Evolutionary conservation across 2,113 vertebrate species (phyloP), one percentile per base, ranked within the genome.

Genomic region (Pungitius pungitius): DNA sequence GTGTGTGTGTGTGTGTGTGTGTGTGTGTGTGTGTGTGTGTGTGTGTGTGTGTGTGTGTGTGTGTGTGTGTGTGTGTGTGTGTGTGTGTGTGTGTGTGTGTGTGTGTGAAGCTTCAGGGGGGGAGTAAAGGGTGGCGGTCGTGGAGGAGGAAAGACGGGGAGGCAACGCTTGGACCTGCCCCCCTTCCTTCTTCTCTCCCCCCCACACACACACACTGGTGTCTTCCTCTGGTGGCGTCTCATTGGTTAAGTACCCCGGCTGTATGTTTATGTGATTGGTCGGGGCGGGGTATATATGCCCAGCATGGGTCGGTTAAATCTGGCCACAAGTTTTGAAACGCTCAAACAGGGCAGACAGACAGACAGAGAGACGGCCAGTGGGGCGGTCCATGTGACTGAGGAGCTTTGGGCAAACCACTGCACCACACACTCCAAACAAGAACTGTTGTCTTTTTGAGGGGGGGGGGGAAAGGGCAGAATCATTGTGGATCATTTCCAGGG

Each of bases 321-420:
- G 87, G 90, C 93, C 92, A 94, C 93, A 94, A 93, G 90, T 91
- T 94, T 93, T 75, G 83, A 89, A 92, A 92, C 81, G 90, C 89
- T 86, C 72, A 83, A 69, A 65, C 63, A 37, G 70, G 54, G 73
- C 77, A 66, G 84, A 90, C 78, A 85, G 84, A 90, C 78, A 85
- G 85, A 49, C 20, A 60, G 78, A 81, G 78, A 87, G 85, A 83
- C 79, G 49, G 80, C 14, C 80, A 82, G 86, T 58, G 37, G 59
- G 82, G 88, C 58, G 27, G 72, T 56, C 63, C 12, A 11, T 81
- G 77, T 81, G 80, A 85, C 79, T 45, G 81, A 82, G 72, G 63
- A 73, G 51, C 72, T 69, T 20, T 70, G 88, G 88, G 85, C 81
- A 75, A 80, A 87, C 82, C 86, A 20, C 81, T 18, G 64, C 77